Evolutionary conservation across 2,888 invertebrate species (phyloP), one percentile per base, ranked within the genome.

Genomic region (Drosophila trichaetosa): DNA sequence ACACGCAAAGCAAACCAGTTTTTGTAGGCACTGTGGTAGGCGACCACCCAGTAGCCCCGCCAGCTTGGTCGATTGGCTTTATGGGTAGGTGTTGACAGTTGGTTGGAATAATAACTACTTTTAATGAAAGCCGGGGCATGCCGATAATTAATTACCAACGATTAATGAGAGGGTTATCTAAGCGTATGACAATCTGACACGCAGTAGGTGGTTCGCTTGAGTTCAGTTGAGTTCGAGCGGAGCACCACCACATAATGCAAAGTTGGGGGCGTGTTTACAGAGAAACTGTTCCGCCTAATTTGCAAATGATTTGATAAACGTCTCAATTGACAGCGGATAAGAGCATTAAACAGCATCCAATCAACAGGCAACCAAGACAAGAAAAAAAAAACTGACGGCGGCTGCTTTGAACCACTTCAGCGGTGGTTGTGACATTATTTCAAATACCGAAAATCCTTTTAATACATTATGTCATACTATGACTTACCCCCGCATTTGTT

Each of bases 21-120:
- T 66, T 24, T 27, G 13, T 56, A 40, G 8, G 27, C 29, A 33
- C 36, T 46, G 29, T n/a, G 51, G 52, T 49, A 27, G 58, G 4
- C 56, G 79, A 69, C 79, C 79, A 80, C 80, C 79, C 79, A 71
- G 80, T 67, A 70, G 62, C 65, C 48, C 24, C 56, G 51, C 58
- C 21, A 27, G 58, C 21, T 29, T 38, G 34, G 29, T 52, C 48
- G 73, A 63, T 60, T 67, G n/a, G 56, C 51, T 76, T 75, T 60
- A 76, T 77, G 73, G 76, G 69, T 78, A 85, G 87, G 85, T 86
- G 85, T 86, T 86, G 85, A 86, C 85, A 87, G 85, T 87, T 85
- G 58, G 79, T 70, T 81, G 71, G 83, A 76, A 87, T 85, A 87
- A 87, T 85, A 81, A 87, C 87, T 74, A 79, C 81, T 82, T 83